Conservation (phyloP, 2,888 invertebrate species). For the Poecilus cupreus region DNA sequence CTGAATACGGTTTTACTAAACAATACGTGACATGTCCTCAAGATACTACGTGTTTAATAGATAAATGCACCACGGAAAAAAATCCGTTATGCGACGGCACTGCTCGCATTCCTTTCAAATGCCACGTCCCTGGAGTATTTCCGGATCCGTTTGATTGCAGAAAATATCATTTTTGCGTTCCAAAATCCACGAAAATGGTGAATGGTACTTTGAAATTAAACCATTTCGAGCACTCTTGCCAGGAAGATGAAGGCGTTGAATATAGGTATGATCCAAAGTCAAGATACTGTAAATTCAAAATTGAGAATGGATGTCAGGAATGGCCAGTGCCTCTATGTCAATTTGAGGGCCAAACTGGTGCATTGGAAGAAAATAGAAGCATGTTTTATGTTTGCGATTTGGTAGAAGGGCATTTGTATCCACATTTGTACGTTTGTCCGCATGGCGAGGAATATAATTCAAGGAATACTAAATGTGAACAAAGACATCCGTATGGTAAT, state of each 20-base stretch:
- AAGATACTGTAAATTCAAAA: constrained; percentile 58
- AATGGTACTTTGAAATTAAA: constrained; percentile 36
- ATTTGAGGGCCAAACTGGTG: constrained; percentile 53
- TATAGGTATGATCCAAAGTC: constrained; percentile 60
- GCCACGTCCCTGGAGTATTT: constrained; percentile 48
- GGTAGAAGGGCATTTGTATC: constrained; percentile 56
- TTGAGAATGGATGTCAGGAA: constrained; percentile 58
- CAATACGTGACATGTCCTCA: constrained; percentile 46
- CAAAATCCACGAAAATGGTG: constrained; percentile 16
- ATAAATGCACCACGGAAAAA: constrained; percentile 47
- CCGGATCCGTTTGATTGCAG: constrained; percentile 62
- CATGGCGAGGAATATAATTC: constrained; percentile 58
- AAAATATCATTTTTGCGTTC: constrained; percentile 61
- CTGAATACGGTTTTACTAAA: constrained; percentile 53
- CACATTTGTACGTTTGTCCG: constrained; percentile 61
- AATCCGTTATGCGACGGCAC: constrained; percentile 60
- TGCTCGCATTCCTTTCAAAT: constrained; percentile 56
- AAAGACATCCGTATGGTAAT: too few species aligned
- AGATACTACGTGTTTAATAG: constrained; percentile 50
- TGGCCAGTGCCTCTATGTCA: constrained; percentile 61
- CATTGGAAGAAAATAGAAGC: constrained; percentile 61
- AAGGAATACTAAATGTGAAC: constrained; percentile 43
- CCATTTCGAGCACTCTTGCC: constrained; percentile 46
- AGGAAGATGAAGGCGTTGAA: constrained; percentile 30
- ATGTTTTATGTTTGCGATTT: constrained; percentile 63